Evolutionary conservation across 2,797 vertebrate species (phyloP).

Genomic region (Pristis pectinata): DNA sequence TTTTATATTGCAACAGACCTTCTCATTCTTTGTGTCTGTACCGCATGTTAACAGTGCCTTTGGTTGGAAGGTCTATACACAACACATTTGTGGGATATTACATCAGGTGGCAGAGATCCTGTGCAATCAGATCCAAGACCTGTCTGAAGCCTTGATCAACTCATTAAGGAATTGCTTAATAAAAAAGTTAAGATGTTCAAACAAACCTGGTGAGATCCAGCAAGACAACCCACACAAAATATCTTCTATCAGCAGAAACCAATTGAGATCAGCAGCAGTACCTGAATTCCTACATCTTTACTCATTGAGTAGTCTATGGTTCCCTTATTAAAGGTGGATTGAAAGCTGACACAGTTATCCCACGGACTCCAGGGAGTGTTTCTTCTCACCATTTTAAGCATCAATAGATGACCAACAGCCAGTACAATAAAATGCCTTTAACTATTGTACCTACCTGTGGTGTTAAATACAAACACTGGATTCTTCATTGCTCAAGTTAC

Average conservation of each 20-base stretch:
- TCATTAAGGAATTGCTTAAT: neutral
- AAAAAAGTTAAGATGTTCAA: neutral
- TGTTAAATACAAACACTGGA: neutral
- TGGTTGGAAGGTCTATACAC: neutral
- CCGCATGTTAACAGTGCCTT: neutral
- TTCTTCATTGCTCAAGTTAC: neutral
- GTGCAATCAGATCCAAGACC: neutral
- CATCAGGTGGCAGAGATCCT: neutral
- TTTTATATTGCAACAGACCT: neutral
- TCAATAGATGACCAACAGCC: neutral
- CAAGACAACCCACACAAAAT: neutral
- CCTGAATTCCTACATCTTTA: neutral
- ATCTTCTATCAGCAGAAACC: neutral
- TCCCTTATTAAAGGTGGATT: neutral
- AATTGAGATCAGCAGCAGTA: neutral
- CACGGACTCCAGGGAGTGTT: neutral
- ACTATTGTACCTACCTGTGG: neutral
- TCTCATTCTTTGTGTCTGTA: neutral
- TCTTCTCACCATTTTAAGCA: neutral
- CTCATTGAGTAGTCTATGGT: neutral
- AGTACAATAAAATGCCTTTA: neutral
- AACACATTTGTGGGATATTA: neutral
- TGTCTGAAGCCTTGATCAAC: neutral
- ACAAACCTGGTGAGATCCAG: neutral
- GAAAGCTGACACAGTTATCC: neutral